Conservation (phyloP, 2,888 invertebrate species). For the Drosophila koepferae region DNA sequence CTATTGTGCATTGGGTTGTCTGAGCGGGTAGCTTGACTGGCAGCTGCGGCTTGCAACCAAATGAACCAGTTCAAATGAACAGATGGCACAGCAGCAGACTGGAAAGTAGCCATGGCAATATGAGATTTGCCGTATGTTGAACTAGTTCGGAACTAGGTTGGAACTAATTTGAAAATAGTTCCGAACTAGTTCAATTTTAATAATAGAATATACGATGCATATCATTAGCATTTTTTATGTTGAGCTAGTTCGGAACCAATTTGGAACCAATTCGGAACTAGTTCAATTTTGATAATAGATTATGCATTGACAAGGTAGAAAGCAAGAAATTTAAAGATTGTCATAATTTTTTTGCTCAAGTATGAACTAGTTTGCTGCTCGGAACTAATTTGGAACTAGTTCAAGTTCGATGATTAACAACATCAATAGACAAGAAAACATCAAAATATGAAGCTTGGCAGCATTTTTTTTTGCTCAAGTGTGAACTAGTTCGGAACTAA, state of each 20-base stretch:
- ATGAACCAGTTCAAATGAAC: conserved; percentile 7
- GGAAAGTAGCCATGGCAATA: neutral
- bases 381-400: no score
- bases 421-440: no score
- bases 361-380: neutral
- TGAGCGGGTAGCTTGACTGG: conserved; percentile 26
- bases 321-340: no score
- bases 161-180: neutral
- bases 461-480: no score
- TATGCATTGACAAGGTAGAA: neutral
- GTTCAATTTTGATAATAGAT: neutral
- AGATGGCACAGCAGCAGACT: neutral
- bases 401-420: neutral
- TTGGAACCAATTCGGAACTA: neutral
- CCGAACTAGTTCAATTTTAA: neutral
- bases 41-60: neutral
- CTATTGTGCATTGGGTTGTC: conserved; percentile 23
- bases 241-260: neutral
- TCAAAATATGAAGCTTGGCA: no score
- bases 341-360: neutral
- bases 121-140: no score
- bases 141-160: neutral
- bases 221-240: neutral
- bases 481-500: neutral
- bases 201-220: neutral